Percentiles rank a stretch among this genome's conserved stretches.
Conservation (phyloP, 2,797 vertebrate species). For the Muscicapa comitata region DNA sequence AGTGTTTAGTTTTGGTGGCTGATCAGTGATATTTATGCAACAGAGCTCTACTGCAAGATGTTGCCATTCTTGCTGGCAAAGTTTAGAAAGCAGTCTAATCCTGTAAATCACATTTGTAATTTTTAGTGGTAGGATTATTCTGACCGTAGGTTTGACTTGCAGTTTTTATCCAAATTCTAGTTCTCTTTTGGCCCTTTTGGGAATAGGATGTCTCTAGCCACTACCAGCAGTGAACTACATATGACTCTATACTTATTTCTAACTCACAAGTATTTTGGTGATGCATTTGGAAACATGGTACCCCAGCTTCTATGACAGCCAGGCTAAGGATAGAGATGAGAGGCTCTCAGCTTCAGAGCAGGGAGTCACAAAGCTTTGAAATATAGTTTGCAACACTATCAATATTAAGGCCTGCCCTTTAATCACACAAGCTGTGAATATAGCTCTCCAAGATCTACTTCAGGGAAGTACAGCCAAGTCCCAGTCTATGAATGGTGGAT, state of each 20-base stretch:
- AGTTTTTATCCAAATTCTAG: background rate
- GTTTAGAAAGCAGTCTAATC: background rate
- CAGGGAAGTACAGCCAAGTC: background rate
- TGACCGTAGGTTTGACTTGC: accelerated
- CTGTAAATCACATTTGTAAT: background rate
- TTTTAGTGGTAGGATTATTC: background rate
- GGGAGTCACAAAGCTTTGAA: background rate
- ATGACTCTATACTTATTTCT: background rate
- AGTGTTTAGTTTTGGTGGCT: background rate
- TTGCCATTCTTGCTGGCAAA: background rate
- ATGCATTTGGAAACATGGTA: background rate
- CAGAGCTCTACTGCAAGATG: background rate
- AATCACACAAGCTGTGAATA: background rate
- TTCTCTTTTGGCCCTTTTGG: background rate
- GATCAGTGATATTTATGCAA: background rate
- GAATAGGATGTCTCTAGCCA: background rate
- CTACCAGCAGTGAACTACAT: background rate
- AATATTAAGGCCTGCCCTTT: background rate
- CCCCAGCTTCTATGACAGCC: background rate
- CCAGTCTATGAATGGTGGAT: background rate
- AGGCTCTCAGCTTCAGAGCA: background rate
- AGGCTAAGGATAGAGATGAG: background rate
- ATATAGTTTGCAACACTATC: background rate
- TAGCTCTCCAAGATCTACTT: background rate
- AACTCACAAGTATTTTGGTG: background rate